Conservation (phyloP, 2,113 vertebrate genomes). For the Riparia riparia region DNA sequence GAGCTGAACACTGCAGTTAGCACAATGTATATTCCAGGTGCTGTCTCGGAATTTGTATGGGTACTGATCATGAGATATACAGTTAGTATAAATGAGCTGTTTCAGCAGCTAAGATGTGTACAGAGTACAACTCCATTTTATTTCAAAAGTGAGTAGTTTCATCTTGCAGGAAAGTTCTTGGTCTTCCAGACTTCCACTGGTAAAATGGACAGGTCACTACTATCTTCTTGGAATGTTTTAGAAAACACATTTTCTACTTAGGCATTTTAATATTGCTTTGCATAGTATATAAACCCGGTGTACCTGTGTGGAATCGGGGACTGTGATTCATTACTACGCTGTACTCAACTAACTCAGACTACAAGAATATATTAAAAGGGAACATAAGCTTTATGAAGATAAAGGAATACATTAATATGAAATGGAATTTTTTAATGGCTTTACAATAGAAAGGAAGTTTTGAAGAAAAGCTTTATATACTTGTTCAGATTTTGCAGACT, state of each 20-base stretch:
- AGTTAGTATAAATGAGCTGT: neutral
- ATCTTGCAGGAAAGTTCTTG: neutral
- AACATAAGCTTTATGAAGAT: neutral
- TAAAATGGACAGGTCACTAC: neutral
- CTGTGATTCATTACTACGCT: neutral
- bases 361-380: neutral
- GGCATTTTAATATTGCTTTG: neutral
- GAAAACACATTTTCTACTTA: neutral
- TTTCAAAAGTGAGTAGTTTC: neutral
- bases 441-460: neutral
- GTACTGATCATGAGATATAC: neutral
- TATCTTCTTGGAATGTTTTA: neutral
- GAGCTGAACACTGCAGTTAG: neutral
- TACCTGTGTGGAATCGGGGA: neutral
- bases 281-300: rapidly evolving
- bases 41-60: neutral
- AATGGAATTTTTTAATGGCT: neutral
- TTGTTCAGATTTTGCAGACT: neutral
- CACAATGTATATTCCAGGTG: neutral
- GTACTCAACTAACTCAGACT: neutral
- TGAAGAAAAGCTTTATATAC: neutral
- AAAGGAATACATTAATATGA: neutral
- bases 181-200: neutral
- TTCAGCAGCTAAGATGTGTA: neutral
- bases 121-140: neutral